These are phyloP conservation scores for Reinhardtius hippoglossoides DNA, from an alignment of 2,113 vertebrate genomes.

Conservation along the genomic window DNA sequence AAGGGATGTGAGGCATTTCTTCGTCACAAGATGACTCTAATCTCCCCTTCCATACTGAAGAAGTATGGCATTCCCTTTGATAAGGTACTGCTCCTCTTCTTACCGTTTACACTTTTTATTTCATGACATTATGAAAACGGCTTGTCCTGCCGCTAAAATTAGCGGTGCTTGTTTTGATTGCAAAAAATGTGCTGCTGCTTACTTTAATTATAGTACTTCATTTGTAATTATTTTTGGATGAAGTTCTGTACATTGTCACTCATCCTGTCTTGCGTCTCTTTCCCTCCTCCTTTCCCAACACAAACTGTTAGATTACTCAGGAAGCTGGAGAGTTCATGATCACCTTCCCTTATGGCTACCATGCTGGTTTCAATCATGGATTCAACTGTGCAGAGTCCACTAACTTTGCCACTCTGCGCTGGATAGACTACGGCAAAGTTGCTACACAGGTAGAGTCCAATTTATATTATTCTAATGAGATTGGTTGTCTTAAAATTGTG, in stretches of 20 bases:
- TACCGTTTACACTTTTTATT: constrained; percentile 12
- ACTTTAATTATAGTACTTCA: not conserved
- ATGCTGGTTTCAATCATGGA: constrained; percentile 98
- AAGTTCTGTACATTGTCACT: not conserved
- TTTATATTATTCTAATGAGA: not conserved
- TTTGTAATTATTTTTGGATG: constrained; percentile 1
- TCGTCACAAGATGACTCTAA: constrained; percentile 98
- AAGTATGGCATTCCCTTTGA: constrained; percentile 98
- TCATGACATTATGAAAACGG: constrained; percentile 16
- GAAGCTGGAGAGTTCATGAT: constrained; percentile 98
- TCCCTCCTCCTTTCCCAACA: constrained; percentile 10
- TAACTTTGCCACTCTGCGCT: constrained; percentile 95
- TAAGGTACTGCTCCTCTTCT: constrained; percentile 86
- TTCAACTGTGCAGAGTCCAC: constrained; percentile 99
- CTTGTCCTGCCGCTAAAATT: constrained; percentile 26
- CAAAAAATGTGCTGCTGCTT: constrained; percentile 3
- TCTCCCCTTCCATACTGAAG: constrained; percentile 95
- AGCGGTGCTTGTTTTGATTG: constrained; percentile 4
- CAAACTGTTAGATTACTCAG: constrained; percentile 89
- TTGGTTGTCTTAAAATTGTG: not conserved
- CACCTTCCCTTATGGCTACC: constrained; percentile 98
- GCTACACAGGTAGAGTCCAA: constrained; percentile 83
- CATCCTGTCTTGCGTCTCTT: not conserved
- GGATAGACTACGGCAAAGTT: constrained; percentile 98
- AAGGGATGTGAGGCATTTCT: constrained; percentile 97